Evolutionary conservation across 2,888 invertebrate species (phyloP).

Genomic region (Iphiclides podalirius): DNA sequence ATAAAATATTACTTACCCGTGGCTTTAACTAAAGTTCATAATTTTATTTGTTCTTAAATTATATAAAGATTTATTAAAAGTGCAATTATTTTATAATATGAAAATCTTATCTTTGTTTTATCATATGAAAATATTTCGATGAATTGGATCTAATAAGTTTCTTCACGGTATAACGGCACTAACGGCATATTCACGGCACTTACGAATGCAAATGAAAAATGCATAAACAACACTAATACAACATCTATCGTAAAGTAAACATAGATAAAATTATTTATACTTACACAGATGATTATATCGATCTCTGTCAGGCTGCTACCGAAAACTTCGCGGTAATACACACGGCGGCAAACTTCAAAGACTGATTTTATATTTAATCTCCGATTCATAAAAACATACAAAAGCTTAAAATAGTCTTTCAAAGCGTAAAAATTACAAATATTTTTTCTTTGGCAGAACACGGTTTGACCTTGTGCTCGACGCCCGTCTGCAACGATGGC

Average conservation of each 20-base stretch:
- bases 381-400: neutral
- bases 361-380: neutral
- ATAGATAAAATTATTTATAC: constrained; percentile 12
- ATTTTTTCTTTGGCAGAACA: constrained; percentile 28
- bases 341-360: neutral
- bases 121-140: too few relatives aligned
- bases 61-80: too few relatives aligned
- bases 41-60: too few relatives aligned
- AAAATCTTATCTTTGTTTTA: too few relatives aligned
- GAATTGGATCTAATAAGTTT: too few relatives aligned
- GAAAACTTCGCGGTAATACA: constrained; percentile 7
- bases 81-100: too few relatives aligned
- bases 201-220: too few relatives aligned
- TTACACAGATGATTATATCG: constrained; percentile 16
- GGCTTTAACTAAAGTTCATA: too few relatives aligned
- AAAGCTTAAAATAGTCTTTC: neutral
- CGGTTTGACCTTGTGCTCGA: constrained; percentile 27
- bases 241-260: neutral
- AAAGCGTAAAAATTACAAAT: neutral
- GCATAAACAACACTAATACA: neutral
- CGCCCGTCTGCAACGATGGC: constrained; percentile 33
- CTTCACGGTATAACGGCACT: too few relatives aligned
- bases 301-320: constrained; percentile 9
- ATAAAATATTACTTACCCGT: too few relatives aligned
- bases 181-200: too few relatives aligned